These are phyloP conservation scores for Pygoscelis antarcticus DNA, from an alignment of 2,113 vertebrate genomes.

Conservation along the genomic window DNA sequence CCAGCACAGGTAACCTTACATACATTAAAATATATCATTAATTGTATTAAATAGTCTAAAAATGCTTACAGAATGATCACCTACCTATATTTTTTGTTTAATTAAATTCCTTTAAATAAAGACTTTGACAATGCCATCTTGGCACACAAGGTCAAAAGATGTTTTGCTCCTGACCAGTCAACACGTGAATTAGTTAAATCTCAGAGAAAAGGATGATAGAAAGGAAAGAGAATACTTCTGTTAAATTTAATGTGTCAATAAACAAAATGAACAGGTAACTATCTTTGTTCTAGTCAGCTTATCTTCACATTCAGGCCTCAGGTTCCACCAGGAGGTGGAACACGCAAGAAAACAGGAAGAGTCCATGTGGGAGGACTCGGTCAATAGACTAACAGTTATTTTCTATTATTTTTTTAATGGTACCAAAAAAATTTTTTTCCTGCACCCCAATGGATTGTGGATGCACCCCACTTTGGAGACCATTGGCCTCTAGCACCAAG, in stretches of 20 bases:
- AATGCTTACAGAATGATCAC: not conserved
- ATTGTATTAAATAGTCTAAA: not conserved
- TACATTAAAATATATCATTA: not conserved
- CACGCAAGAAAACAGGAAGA: not conserved
- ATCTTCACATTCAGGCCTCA: not conserved
- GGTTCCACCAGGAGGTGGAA: not conserved
- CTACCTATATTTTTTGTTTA: not conserved
- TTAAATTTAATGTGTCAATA: not conserved
- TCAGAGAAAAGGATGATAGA: not conserved
- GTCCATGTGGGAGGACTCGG: fast-evolving
- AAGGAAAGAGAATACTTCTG: not conserved
- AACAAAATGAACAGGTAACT: not conserved
- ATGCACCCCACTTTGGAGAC: fast-evolving
- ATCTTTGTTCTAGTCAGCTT: not conserved
- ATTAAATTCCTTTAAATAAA: not conserved
- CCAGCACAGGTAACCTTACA: not conserved
- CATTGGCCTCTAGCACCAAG: not conserved
- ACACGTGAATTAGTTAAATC: not conserved
- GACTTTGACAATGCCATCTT: not conserved
- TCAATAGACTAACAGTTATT: fast-evolving
- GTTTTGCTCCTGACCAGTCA: not conserved
- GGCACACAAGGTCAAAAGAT: not conserved
- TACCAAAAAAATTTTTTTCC: not conserved
- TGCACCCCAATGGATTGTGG: not conserved
- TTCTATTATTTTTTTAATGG: not conserved